These are phyloP conservation scores for Paracentrotus lividus DNA, from an alignment of 53 echinoderm and acorn worm genomes.

Conservation along the genomic window DNA sequence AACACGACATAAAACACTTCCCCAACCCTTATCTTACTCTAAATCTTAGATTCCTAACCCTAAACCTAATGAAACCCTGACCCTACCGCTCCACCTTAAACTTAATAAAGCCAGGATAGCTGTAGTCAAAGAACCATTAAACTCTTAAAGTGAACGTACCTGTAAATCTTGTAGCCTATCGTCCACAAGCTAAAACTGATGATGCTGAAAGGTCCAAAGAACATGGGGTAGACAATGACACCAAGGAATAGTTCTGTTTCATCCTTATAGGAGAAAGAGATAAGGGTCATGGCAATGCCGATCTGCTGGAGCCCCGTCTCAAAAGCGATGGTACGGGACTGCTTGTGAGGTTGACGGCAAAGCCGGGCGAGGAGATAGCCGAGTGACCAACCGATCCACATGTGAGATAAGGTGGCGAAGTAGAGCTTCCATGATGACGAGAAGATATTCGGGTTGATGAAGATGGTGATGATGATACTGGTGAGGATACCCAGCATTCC, in stretches of 20 bases:
- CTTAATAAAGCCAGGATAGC: too few species aligned
- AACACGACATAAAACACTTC: too few species aligned
- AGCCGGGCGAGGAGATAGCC: constrained; percentile 81
- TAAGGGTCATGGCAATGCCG: constrained; percentile 86
- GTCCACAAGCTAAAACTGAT: constrained; percentile 41
- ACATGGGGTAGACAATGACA: constrained; percentile 84
- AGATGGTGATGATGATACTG: constrained; percentile 78
- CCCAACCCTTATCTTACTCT: too few species aligned
- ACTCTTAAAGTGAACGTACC: neutral
- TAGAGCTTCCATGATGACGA: constrained; percentile 83
- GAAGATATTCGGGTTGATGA: constrained; percentile 91
- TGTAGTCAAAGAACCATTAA: too few species aligned
- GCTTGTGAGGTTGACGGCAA: constrained; percentile 79
- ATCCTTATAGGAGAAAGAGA: constrained; percentile 80
- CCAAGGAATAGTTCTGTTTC: constrained; percentile 78
- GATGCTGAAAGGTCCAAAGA: constrained; percentile 76
- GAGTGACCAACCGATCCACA: constrained; percentile 78
- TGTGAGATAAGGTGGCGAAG: constrained; percentile 72
- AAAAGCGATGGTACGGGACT: constrained; percentile 94
- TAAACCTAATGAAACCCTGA: too few species aligned
- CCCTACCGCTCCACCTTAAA: too few species aligned
- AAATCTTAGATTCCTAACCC: too few species aligned
- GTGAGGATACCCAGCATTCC: constrained; percentile 81
- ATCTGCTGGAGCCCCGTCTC: constrained; percentile 95
- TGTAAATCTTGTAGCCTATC: constrained; percentile 48